phyloP scores from a whole-genome alignment of 2,797 vertebrate species.

The Knipowitschia caucasica region DNA sequence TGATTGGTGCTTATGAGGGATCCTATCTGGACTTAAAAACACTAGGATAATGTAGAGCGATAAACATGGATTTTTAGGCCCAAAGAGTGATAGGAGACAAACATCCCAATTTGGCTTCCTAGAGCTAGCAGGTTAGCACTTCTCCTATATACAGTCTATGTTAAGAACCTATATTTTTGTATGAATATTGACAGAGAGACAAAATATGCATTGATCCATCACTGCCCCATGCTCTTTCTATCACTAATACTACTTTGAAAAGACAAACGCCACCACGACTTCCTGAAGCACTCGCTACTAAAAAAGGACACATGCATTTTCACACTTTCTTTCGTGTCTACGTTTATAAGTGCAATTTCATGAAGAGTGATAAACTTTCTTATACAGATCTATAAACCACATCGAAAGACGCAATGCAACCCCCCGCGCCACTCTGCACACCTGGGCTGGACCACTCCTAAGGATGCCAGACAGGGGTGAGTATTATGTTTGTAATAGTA shows the following conservation, averaged over 20 bases:
- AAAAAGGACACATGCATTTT: conserved; percentile 12
- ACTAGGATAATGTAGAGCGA: too few species aligned
- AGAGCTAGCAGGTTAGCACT: too few species aligned
- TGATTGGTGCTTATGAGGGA: too few species aligned
- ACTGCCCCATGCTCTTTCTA: background rate
- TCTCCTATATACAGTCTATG: too few species aligned
- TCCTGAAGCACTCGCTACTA: conserved; percentile 7
- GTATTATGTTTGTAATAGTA: background rate
- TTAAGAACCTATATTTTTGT: too few species aligned
- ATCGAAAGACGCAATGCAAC: conserved; percentile 13
- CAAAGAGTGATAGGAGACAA: too few species aligned
- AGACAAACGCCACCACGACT: background rate
- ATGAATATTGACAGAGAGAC: background rate
- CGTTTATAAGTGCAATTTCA: conserved; percentile 79
- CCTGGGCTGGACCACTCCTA: conserved; percentile 35
- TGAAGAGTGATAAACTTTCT: conserved; percentile 65
- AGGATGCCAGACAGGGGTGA: background rate
- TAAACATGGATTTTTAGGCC: too few species aligned
- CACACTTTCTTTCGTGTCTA: conserved; percentile 63
- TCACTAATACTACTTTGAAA: background rate
- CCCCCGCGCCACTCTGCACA: conserved; percentile 44
- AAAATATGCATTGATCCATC: background rate
- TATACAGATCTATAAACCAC: conserved; percentile 36
- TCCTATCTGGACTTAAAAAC: too few species aligned
- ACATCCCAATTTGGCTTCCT: too few species aligned